Conservation (phyloP, 2,113 vertebrate genomes). For the Clarias gariepinus region DNA sequence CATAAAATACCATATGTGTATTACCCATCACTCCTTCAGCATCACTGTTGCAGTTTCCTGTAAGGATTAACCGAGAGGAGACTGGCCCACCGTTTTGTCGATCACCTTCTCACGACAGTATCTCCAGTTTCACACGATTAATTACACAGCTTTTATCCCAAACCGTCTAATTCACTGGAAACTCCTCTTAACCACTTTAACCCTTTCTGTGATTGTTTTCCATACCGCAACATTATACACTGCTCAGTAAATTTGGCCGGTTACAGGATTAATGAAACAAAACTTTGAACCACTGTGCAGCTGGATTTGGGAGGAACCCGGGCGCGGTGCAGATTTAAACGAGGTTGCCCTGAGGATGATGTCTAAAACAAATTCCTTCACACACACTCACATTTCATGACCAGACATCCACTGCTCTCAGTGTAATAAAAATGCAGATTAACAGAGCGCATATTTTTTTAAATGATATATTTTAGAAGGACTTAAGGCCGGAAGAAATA, state of each 20-base stretch:
- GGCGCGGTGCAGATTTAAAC: neutral
- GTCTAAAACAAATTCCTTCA: neutral
- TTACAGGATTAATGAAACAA: neutral
- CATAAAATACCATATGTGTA: neutral
- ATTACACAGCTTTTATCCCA: neutral
- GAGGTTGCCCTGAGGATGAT: neutral
- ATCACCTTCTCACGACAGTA: too few relatives aligned
- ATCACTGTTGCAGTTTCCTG: too few relatives aligned
- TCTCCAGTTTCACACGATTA: too few relatives aligned
- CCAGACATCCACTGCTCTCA: neutral
- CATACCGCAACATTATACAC: too few relatives aligned
- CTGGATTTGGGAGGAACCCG: constrained; percentile 2
- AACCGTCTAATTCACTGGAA: neutral
- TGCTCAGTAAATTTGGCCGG: too few relatives aligned
- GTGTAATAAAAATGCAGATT: neutral
- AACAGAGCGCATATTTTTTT: neutral
- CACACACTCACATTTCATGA: neutral
- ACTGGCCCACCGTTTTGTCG: too few relatives aligned
- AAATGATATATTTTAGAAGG: neutral
- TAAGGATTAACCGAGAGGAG: too few relatives aligned
- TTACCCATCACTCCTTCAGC: neutral
- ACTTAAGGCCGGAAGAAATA: neutral
- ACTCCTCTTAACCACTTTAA: too few relatives aligned
- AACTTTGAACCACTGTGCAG: neutral
- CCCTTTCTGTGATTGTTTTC: too few relatives aligned